A percentile compares a stretch with the other conserved stretches of the same genome.
Conservation (phyloP, 2,888 invertebrate genomes). For the Cremastinae sp. region DNA sequence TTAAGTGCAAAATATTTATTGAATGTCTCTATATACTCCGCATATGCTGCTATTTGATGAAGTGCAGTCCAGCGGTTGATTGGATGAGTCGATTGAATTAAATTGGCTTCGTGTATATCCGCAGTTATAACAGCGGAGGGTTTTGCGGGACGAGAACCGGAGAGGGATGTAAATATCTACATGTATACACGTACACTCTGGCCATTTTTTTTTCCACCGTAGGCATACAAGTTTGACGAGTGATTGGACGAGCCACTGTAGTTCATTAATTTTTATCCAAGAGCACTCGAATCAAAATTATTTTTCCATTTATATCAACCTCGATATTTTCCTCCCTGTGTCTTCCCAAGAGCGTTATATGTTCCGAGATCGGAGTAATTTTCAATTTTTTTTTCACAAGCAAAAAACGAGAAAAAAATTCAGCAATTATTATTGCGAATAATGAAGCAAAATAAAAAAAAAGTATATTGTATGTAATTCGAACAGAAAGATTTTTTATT, state of each 20-base stretch:
- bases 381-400: too few species aligned
- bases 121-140: slow-evolving; percentile 39
- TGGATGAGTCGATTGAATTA: slow-evolving; percentile 60
- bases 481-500: too few species aligned
- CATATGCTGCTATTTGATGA: slow-evolving; percentile 36
- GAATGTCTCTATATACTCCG: slow-evolving; percentile 11
- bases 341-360: not conserved
- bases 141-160: slow-evolving; percentile 16
- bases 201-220: slow-evolving; percentile 36
- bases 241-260: slow-evolving; percentile 36
- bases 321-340: slow-evolving; percentile 7
- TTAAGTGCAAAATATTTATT: not conserved
- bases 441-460: too few species aligned
- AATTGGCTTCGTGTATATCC: slow-evolving; percentile 57
- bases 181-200: not conserved
- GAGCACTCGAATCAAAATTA: slow-evolving; percentile 20
- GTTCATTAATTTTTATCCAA: slow-evolving; percentile 43
- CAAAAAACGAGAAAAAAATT: too few species aligned
- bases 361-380: too few species aligned
- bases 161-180: slow-evolving; percentile 25
- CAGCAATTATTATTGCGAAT: too few species aligned
- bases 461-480: too few species aligned
- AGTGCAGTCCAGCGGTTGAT: slow-evolving; percentile 51
- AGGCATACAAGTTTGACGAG: slow-evolving; percentile 40
- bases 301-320: slow-evolving; percentile 17